phyloP scores from a whole-genome alignment of 2,797 vertebrate species.

The Siniperca undulata region DNA sequence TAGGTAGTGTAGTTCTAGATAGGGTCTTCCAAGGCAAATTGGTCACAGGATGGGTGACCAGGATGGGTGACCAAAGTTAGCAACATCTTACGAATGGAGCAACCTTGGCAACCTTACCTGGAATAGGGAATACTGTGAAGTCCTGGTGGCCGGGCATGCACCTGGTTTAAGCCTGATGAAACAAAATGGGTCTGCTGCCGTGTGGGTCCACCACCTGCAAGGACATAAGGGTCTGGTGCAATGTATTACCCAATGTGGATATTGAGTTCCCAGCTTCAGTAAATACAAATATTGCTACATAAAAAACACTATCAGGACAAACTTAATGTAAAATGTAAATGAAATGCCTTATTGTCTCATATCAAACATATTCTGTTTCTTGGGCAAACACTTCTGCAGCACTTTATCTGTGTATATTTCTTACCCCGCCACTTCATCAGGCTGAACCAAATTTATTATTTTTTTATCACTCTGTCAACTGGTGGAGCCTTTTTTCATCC shows the following conservation, averaged over 20 bases:
- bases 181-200: neutral
- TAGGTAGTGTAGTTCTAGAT: neutral
- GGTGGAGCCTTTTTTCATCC: conserved; percentile 45
- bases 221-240: neutral
- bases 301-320: conserved; percentile 5
- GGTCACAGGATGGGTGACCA: neutral
- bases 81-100: neutral
- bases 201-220: neutral
- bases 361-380: conserved; percentile 17
- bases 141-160: neutral
- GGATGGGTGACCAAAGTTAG: neutral
- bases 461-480: conserved; percentile 48
- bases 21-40: neutral
- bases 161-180: neutral
- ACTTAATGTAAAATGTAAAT: conserved; percentile 23
- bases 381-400: conserved; percentile 10
- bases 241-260: no score
- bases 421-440: conserved; percentile 25
- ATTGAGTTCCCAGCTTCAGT: neutral
- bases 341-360: conserved; percentile 9
- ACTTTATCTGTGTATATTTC: conserved; percentile 35
- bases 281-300: conserved; percentile 7
- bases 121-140: neutral
- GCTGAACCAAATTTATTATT: conserved; percentile 37
- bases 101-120: neutral